Evolutionary conservation across 2,797 vertebrate species (phyloP), one percentile per base, ranked within the genome.

Genomic region (Aulostomus chinensis): DNA sequence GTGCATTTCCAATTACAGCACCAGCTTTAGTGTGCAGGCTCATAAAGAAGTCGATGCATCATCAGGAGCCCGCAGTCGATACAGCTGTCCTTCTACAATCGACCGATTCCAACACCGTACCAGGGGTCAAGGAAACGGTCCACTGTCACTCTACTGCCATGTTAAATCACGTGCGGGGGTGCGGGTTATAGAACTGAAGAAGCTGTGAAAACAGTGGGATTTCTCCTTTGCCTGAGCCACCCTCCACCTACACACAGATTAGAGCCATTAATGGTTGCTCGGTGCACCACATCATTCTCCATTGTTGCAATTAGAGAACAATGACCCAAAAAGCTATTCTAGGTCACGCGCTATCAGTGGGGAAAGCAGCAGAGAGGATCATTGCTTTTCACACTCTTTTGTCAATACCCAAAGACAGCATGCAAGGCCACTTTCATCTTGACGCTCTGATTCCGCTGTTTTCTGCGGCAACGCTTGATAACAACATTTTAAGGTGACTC

Each of bases 331-430:
- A 29, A 30, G 58, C 82, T 86, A 73, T 88, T 90, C 87, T 83
- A 80, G 76, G 68, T 73, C 68, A 16, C 38, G 66, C 13, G 9
- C 76, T 67, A 74, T 84, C 80, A 59, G 57, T 50, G 66, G 58
- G 63, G 66, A 60, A 71, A 54, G 77, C 81, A 85, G 65, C 68
- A 37, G 75, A 78, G 81, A 81, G 72, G 76, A 88, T 89, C 90
- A 92, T 89, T 91, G 82, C n/a, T n/a, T n/a, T n/a, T n/a, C n/a
- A n/a, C n/a, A n/a, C n/a, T 66, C 62, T 90, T 91, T 92, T 90
- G 90, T 91, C 83, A 68, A 77, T 79, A 80, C 72, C 60, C 75
- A 61, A 65, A 77, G 75, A 74, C 65, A 59, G 61, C 67, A 65
- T 38, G 68, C 57, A 69, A 49, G 76, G 68, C 63, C 72, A 70